Evolutionary conservation across 2,113 vertebrate genomes (phyloP).

Genomic region (Mungos mungo): DNA sequence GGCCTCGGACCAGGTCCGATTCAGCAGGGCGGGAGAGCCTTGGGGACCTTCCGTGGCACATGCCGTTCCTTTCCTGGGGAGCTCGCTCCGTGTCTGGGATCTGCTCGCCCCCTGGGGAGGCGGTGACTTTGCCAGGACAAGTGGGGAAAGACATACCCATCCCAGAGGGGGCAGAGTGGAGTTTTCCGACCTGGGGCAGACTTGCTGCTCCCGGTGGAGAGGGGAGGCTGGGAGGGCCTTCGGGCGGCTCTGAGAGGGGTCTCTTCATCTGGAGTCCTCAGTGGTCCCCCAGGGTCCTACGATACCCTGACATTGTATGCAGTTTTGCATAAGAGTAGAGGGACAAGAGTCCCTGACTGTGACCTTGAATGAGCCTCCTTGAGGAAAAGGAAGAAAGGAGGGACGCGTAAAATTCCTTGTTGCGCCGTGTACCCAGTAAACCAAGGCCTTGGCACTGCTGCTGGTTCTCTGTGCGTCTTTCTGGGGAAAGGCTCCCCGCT

Average conservation of each 20-base stretch:
- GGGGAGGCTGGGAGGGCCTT: background rate
- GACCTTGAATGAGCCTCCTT: background rate
- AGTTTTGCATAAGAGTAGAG: background rate
- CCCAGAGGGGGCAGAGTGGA: background rate
- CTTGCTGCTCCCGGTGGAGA: background rate
- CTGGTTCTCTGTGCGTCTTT: background rate
- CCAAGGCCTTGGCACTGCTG: background rate
- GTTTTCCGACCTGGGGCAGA: background rate
- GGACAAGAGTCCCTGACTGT: background rate
- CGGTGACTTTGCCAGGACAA: background rate
- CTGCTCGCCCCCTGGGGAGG: background rate
- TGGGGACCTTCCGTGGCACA: background rate
- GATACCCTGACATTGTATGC: background rate
- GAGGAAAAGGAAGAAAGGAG: background rate
- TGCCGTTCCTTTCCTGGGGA: background rate
- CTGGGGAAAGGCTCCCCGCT: background rate
- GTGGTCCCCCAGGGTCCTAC: background rate
- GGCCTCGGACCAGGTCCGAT: background rate
- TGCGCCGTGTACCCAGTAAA: rapidly evolving
- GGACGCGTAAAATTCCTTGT: background rate
- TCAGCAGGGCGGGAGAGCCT: background rate
- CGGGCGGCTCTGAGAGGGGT: background rate
- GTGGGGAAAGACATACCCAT: background rate
- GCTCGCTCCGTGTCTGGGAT: background rate
- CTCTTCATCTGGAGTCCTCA: background rate